phyloP scores from a whole-genome alignment of 1,140 invertebrate species.

The Orius insidiosus region DNA sequence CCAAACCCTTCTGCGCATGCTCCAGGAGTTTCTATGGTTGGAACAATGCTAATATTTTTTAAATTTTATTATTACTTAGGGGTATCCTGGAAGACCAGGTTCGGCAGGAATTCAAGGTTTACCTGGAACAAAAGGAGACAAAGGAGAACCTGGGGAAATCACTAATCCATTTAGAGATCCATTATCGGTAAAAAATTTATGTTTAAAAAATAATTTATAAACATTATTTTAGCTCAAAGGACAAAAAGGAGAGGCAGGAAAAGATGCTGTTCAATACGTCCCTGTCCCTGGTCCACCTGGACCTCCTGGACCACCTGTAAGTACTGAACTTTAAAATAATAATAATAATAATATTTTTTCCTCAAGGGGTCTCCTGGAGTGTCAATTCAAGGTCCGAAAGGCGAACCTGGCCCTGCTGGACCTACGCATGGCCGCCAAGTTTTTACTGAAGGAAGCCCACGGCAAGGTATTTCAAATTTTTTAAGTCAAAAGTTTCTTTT shows the following conservation, averaged over 20 bases:
- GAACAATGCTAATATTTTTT: neutral
- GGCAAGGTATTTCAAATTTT: too few relatives aligned
- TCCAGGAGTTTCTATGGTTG: too few relatives aligned
- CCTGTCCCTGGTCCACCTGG: constrained; percentile 31
- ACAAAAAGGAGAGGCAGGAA: constrained; percentile 33
- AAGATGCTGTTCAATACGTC: constrained; percentile 30
- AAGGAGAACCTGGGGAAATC: constrained; percentile 42
- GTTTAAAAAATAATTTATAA: neutral
- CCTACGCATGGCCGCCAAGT: constrained; percentile 18
- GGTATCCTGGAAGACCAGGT: constrained; percentile 48
- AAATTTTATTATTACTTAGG: constrained; percentile 26
- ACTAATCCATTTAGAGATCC: neutral
- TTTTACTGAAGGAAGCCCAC: neutral
- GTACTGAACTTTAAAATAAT: constrained; percentile 9
- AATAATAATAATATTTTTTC: neutral
- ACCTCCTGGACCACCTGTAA: constrained; percentile 38
- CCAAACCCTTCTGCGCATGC: too few relatives aligned
- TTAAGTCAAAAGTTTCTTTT: too few relatives aligned
- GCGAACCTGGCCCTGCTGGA: constrained; percentile 40
- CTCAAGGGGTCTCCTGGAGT: constrained; percentile 41
- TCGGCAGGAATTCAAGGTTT: constrained; percentile 45
- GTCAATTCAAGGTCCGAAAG: constrained; percentile 55
- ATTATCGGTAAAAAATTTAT: neutral
- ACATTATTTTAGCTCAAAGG: constrained; percentile 22
- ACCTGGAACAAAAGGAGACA: constrained; percentile 49